Base-by-base conservation (phyloP, 1,140 invertebrate species). In the Chrysopa pallens region DNA sequence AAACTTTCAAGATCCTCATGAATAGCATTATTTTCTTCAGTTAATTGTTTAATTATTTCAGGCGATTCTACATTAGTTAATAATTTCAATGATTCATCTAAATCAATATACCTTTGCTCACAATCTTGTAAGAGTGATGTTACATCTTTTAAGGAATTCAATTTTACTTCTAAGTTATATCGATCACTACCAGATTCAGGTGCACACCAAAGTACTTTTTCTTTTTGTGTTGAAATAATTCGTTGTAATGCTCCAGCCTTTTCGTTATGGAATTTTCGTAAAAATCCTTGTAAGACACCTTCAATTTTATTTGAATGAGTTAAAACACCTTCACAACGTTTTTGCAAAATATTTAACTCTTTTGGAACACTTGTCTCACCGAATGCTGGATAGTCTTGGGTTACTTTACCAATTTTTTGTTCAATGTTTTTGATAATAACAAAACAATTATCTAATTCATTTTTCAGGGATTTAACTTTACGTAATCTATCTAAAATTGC, bases 151-250 rank as follows among this genome's bases (percentile, higher is more conserved):
- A 93, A 53, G 6, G 87, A 80, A 4, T 78, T 73, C 53, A 84
- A 70, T 64, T 95, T 95, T 0, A 88, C 80, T 66, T 94, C 85
- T n/a, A 94, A 66, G 58, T 88, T 92, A 55, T 90, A 93, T 55
- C 79, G 77, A 56, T 95, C 89, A 53, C 81, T 88, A 27, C 76
- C 76, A 6, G 79, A 72, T 58, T 94, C 89, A 1, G 84, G 83
- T 47, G 80, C 72, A 60, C 89, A 94, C 88, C 90, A 95, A n/a
- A 73, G 66, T 1, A 91, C 74, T 60, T 95, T 95, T 55, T 95
- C 91, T 47, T 80, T 80, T 39, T 81, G 75, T 2, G 78, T 76
- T 36, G 69, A 67, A 4, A 94, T 70, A 57, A 83, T 78, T 48
- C 86, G 73, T 52, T 86, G 78, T 14, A 90, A 68, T 54, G 80